Conservation (phyloP, 2,888 invertebrate species). For the Nemotelus nigrinus region DNA sequence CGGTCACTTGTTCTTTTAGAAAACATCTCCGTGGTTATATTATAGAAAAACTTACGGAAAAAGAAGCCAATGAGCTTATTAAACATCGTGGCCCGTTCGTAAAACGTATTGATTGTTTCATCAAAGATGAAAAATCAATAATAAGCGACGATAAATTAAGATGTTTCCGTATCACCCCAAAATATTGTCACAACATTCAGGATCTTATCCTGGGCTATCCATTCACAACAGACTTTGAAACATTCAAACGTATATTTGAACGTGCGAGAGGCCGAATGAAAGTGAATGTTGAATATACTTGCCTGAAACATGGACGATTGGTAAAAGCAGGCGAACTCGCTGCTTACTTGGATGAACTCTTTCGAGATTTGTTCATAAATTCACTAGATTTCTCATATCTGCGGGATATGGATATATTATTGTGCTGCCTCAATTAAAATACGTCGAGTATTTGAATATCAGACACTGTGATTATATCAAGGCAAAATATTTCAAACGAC, state of each 20-base stretch:
- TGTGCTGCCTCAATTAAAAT: not conserved
- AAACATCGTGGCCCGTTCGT: not conserved
- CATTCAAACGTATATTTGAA: not conserved
- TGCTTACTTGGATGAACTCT: not conserved
- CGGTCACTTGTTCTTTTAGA: constrained; percentile 11
- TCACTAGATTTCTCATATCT: constrained; percentile 22
- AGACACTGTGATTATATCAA: constrained; percentile 10
- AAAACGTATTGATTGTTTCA: not conserved
- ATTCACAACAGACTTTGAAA: constrained; percentile 10
- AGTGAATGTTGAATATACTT: not conserved
- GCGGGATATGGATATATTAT: not conserved
- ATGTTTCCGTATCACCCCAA: not conserved
- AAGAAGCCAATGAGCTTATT: not conserved
- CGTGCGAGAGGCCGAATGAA: not conserved
- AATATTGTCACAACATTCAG: constrained; percentile 2
- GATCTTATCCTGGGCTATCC: constrained; percentile 1
- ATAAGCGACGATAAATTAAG: not conserved
- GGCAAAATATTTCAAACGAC: not conserved
- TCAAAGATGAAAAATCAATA: not conserved
- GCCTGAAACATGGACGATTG: not conserved
- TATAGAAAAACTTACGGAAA: not conserved
- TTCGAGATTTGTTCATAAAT: not conserved
- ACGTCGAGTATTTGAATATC: constrained; percentile 10
- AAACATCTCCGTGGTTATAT: not conserved
- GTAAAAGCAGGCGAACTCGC: not conserved